phyloP scores from a whole-genome alignment of 2,113 vertebrate species.

The Bufo bufo region DNA sequence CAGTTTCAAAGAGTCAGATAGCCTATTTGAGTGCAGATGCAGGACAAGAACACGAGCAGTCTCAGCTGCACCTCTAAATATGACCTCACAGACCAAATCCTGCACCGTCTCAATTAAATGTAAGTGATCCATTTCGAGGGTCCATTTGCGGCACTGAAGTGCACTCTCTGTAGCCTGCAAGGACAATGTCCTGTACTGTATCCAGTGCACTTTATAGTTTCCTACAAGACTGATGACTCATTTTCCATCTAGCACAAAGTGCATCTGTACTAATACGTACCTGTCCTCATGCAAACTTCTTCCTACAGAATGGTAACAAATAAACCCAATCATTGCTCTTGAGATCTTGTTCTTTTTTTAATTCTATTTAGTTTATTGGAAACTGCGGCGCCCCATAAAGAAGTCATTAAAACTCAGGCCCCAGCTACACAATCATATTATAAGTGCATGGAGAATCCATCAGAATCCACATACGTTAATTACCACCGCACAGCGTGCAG shows the following conservation, averaged over 20 bases:
- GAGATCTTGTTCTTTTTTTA: background rate
- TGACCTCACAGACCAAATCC: no score
- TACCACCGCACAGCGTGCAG: background rate
- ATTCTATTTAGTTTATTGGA: background rate
- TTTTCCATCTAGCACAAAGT: no score
- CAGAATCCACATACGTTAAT: background rate
- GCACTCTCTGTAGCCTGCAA: no score
- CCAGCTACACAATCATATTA: background rate
- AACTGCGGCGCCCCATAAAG: background rate
- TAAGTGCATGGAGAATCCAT: background rate
- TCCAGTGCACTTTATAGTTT: background rate
- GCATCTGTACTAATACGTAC: no score
- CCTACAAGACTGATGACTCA: background rate
- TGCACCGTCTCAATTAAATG: no score
- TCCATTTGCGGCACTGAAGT: no score
- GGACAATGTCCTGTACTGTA: background rate
- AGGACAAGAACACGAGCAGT: no score
- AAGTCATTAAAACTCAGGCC: background rate
- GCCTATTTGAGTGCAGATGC: no score
- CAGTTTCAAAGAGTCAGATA: no score
- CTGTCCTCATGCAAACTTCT: background rate
- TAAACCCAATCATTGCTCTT: background rate
- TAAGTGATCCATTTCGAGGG: no score
- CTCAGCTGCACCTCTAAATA: no score
- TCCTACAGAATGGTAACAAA: background rate